phyloP scores from a whole-genome alignment of 2,113 vertebrate species.

The Amphilophus citrinellus region DNA sequence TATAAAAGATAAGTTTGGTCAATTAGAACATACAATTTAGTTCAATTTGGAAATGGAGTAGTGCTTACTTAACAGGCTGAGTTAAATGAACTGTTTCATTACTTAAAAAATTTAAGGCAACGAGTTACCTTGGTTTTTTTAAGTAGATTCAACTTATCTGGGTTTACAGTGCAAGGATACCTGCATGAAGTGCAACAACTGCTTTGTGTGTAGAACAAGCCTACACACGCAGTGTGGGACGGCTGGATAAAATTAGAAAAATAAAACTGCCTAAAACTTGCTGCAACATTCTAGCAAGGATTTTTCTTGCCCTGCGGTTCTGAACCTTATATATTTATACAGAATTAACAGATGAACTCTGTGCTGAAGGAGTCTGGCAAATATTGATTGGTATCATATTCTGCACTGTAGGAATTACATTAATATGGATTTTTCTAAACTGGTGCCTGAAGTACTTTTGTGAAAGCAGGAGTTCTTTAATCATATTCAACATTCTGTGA shows the following conservation, averaged over 20 bases:
- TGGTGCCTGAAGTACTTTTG: background rate
- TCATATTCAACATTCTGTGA: background rate
- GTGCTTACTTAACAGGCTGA: no score
- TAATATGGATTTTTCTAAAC: slow-evolving; percentile 3
- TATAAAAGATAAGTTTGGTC: no score
- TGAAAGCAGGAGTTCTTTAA: background rate
- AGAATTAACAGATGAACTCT: background rate
- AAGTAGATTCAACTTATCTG: no score
- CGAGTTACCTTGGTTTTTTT: no score
- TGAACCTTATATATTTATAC: background rate
- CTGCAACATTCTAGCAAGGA: background rate
- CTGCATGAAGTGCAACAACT: slow-evolving; percentile 37
- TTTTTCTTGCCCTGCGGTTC: background rate
- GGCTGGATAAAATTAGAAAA: slow-evolving; percentile 55
- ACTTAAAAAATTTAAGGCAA: no score
- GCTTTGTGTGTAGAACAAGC: slow-evolving; percentile 46
- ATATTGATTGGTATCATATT: slow-evolving; percentile 22
- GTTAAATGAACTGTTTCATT: no score
- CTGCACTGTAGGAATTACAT: background rate
- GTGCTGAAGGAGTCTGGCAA: background rate
- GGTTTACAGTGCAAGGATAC: background rate
- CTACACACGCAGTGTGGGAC: slow-evolving; percentile 64
- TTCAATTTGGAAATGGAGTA: no score
- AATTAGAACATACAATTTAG: no score
- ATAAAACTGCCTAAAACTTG: background rate